These are phyloP conservation scores for Tapirus terrestris DNA, from an alignment of 2,113 vertebrate genomes.

Conservation along the genomic window DNA sequence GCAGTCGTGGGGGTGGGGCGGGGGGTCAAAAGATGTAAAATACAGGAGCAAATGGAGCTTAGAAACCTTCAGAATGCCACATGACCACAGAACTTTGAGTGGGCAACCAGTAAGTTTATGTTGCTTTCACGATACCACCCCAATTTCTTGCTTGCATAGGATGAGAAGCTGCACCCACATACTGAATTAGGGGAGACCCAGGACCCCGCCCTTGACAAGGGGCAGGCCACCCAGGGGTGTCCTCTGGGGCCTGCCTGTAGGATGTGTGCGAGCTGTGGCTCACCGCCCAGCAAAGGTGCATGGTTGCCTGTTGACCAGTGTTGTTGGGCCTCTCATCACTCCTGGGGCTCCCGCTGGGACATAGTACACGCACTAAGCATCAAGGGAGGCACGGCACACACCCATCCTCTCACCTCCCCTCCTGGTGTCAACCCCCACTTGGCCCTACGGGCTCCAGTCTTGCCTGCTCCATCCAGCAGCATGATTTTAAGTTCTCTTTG, in stretches of 20 bases:
- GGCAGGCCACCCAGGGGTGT: neutral
- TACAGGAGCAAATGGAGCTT: too few species aligned
- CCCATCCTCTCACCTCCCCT: neutral
- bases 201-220: neutral
- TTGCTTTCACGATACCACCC: neutral
- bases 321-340: too few species aligned
- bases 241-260: neutral
- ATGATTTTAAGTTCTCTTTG: too few species aligned
- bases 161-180: neutral
- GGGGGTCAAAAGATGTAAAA: neutral
- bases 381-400: too few species aligned
- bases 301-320: too few species aligned
- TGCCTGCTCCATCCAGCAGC: neutral
- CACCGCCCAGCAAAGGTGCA: too few species aligned
- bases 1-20: neutral
- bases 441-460: neutral
- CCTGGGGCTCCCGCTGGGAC: too few species aligned
- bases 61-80: fast-evolving
- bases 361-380: too few species aligned
- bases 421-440: too few species aligned
- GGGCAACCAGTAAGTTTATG: neutral
- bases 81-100: fast-evolving
- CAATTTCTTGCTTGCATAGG: neutral
- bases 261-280: neutral
- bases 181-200: neutral